Conservation (phyloP, 1,140 invertebrate genomes). For the Globodera rostochiensis region DNA sequence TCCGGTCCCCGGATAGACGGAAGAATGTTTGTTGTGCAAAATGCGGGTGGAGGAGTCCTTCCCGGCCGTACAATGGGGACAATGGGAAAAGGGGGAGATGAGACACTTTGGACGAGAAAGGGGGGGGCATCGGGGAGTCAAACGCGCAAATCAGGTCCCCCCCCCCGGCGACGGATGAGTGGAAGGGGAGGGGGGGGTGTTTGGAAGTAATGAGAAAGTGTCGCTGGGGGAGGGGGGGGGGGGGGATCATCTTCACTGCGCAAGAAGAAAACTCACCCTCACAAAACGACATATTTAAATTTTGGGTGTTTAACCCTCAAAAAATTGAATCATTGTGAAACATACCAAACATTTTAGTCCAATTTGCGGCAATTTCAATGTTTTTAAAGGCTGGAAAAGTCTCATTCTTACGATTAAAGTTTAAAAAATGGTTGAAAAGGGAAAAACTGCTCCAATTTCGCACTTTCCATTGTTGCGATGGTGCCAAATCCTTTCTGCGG, state of each 20-base stretch:
- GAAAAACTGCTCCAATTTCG: not conserved
- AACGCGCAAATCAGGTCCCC: not conserved
- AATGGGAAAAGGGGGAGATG: not conserved
- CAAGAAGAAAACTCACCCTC: no score
- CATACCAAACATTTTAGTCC: no score
- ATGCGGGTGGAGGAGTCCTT: not conserved
- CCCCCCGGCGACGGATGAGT: not conserved
- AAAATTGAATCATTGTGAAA: no score
- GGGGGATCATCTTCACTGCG: no score
- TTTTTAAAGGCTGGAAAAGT: no score
- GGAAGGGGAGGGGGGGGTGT: not conserved
- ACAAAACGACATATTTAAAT: no score
- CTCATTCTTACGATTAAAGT: no score
- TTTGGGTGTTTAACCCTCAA: no score
- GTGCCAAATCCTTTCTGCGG: not conserved
- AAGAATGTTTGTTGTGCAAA: not conserved
- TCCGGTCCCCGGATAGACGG: not conserved
- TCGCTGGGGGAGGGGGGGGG: no score
- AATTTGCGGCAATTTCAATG: no score
- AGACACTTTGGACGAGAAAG: not conserved
- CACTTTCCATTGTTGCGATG: not conserved
- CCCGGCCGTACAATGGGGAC: not conserved
- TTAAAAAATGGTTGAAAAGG: not conserved
- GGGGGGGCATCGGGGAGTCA: not conserved
- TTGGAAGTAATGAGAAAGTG: not conserved